Evolutionary conservation across 2,888 invertebrate genomes (phyloP).

Genomic region (Schizotus pectinicornis): DNA sequence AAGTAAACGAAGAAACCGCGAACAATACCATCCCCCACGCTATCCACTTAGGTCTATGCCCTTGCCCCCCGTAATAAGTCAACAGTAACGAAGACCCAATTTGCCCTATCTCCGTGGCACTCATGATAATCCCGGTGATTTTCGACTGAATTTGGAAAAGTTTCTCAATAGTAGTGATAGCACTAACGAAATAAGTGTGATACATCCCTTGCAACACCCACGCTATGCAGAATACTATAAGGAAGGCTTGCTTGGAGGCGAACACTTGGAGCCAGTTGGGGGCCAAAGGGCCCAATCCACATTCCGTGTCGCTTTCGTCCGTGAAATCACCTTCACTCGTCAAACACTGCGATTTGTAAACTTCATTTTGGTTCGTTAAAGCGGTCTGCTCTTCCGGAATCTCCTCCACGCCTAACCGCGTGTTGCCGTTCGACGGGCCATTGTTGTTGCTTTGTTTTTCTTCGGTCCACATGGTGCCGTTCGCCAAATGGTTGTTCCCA

Average conservation of each 20-base stretch:
- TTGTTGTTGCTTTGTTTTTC: conserved; percentile 53
- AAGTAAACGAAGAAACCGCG: conserved; percentile 83
- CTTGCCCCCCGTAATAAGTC: conserved; percentile 89
- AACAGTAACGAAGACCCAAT: conserved; percentile 87
- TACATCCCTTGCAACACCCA: conserved; percentile 92
- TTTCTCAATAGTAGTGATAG: conserved; percentile 92
- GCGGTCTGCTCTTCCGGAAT: conserved; percentile 54
- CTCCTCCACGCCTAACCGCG: conserved; percentile 39
- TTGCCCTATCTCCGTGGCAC: conserved; percentile 92
- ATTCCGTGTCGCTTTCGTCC: conserved; percentile 66
- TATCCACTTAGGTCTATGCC: conserved; percentile 92
- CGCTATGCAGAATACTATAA: conserved; percentile 85
- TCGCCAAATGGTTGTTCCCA: conserved; percentile 37
- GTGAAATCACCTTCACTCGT: conserved; percentile 45
- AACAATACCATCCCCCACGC: conserved; percentile 91
- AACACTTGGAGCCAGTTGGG: conserved; percentile 78
- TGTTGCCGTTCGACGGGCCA: conserved; percentile 49
- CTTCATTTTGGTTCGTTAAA: conserved; percentile 47
- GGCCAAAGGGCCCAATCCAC: conserved; percentile 81
- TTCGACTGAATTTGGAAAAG: conserved; percentile 90
- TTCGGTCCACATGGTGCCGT: conserved; percentile 29
- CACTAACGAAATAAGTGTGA: conserved; percentile 92
- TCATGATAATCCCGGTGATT: conserved; percentile 87
- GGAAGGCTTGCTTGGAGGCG: conserved; percentile 87
- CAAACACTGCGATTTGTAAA: conserved; percentile 45